Base-by-base conservation (phyloP, 2,888 invertebrate genomes). In the Leptarthrus brevirostris region DNA sequence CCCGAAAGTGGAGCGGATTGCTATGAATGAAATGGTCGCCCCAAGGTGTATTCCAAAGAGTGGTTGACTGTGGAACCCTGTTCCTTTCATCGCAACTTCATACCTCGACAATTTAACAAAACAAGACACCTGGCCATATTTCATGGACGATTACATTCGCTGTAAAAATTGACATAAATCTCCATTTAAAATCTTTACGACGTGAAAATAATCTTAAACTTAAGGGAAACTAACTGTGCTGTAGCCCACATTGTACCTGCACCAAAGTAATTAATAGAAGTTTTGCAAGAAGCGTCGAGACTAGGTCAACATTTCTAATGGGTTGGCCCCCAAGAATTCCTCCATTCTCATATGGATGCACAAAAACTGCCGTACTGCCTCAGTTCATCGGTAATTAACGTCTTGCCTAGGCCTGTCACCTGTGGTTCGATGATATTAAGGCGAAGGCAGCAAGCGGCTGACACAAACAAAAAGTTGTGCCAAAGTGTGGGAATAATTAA, bases 1-100 rank as follows among this genome's bases (percentile, higher is more conserved):
- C 20, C 16, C n/a, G 36, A 58, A 58, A 58, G 36, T 58, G 58
- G 58, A 58, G 16, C 58, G 58, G 40, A 40, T 40, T 40, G 12
- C 40, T 12, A 40, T 40, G 40, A 40, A 40, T 40, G 40, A 40
- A 40, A 40, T 40, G 40, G 12, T 40, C 2, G 40, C 40, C 40
- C 12, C 40, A n/a, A 2, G 40, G 10, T 3, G n/a, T 30, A 12
- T 40, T 12, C 40, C 1, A 12, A 3, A 40, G 40, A 12, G 40
- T n/a, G 40, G 40, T 40, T 30, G 12, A 6, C 8, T 8, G 30
- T 30, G n/a, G 40, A 8, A 40, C 12, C 40, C 40, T 40, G 40
- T 12, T 40, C 40, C n/a, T 40, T 40, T 40, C 40, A 40, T 40
- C 40, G 12, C n/a, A 6, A 8, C 1, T 30, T 4, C 30, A n/a